Evolutionary conservation across 2,113 vertebrate genomes (phyloP).

Genomic region (Rostratula benghalensis): DNA sequence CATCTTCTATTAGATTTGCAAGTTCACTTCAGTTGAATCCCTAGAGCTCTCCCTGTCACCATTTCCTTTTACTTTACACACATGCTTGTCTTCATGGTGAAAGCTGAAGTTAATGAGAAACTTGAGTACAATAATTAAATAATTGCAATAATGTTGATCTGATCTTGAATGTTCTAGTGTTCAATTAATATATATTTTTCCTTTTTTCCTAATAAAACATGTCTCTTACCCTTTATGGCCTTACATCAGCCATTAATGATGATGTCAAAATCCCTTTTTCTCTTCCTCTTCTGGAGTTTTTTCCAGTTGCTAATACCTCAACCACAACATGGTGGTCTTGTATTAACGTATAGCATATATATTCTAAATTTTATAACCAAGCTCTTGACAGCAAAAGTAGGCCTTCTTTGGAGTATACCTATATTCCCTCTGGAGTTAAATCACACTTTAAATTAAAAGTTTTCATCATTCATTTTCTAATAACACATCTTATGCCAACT

Average conservation of each 20-base stretch:
- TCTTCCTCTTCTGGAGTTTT: background rate
- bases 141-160: background rate
- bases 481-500: background rate
- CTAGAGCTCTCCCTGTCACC: background rate
- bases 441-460: background rate
- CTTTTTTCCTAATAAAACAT: background rate
- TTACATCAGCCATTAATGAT: background rate
- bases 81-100: background rate
- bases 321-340: rapidly evolving
- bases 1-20: background rate
- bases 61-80: background rate
- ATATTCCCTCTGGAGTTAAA: background rate
- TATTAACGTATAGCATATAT: background rate
- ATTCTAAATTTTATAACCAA: background rate
- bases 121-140: background rate
- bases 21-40: background rate
- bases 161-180: background rate
- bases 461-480: background rate
- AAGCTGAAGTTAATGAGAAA: background rate
- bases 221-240: background rate
- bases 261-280: background rate
- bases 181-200: rapidly evolving
- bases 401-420: background rate
- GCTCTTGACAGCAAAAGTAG: background rate
- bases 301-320: background rate